Evolutionary conservation across 1,140 invertebrate genomes (phyloP).

Genomic region (Cryptotermes secundus): DNA sequence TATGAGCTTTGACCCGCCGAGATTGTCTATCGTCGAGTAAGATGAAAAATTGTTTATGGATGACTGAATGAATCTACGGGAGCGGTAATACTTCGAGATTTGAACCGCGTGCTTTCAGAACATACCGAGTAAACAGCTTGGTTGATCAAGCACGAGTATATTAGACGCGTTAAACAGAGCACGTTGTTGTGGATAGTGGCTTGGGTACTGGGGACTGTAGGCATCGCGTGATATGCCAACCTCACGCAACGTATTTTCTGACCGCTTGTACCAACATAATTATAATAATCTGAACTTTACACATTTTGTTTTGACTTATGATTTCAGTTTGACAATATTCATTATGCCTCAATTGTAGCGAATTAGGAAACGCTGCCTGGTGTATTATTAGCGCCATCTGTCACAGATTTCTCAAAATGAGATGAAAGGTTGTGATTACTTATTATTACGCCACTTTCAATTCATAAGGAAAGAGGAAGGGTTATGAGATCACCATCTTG

Average conservation of each 20-base stretch:
- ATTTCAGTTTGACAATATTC: constrained; percentile 14
- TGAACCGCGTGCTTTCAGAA: no score
- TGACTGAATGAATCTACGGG: background rate
- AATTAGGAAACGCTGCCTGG: background rate
- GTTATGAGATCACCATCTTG: no score
- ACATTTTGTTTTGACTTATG: background rate
- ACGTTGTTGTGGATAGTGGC: no score
- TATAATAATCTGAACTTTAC: background rate
- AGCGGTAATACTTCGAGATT: background rate
- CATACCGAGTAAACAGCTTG: no score
- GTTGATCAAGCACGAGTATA: no score
- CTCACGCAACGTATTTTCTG: background rate
- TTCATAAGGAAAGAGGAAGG: no score
- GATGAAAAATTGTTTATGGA: background rate
- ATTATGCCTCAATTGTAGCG: background rate
- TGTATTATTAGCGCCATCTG: background rate
- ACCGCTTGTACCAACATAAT: background rate
- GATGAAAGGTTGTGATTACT: constrained; percentile 4
- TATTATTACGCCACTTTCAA: background rate
- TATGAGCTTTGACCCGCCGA: no score
- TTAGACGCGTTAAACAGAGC: no score
- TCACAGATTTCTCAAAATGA: background rate
- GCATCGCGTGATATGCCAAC: background rate
- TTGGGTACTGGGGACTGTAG: background rate
- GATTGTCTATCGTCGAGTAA: no score